Evolutionary conservation across 2,797 vertebrate genomes (phyloP), one percentile per base, ranked within the genome.

Genomic region (Harpagifer antarcticus): DNA sequence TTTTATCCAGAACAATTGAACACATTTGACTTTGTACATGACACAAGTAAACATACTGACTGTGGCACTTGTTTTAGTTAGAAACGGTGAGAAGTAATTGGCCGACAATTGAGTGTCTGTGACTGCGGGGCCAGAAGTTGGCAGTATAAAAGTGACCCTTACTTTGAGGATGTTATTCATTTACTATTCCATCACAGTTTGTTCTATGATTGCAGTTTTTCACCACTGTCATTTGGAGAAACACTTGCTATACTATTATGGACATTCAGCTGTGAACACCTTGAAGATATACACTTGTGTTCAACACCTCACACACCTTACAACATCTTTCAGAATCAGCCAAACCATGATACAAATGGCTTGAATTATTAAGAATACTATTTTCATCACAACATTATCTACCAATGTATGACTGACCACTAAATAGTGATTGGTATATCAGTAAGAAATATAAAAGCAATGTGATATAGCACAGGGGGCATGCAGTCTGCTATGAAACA

Each of bases 191-290:
- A 40, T 74, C 58, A 37, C 73, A 37, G 53, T 84, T 71, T 75
- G 57, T 57, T 64, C 83, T 57, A 20, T 19, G 31, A 74, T 53
- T 69, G 69, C 82, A 81, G 20, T 68, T n/a, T 54, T 76, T 54
- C 77, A 61, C 63, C 82, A 76, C 83, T 86, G 80, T 90, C 75
- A 80, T 83, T 81, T 60, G 43, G 60, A 75, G 72, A 78, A 52
- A 64, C 75, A 20, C 44, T 78, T 19, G 62, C 59, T 66, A 7
- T 81, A 60, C 50, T 72, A 76, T 90, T 89, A 86, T 68, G 69
- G 76, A 85, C 74, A 79, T 84, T 68, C 37, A 31, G 20, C 45
- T 50, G 31, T 43, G 56, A 65, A 60, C 65, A 70, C 68, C 71
- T 72, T 48, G 44, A 77, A 59, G 15, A 9, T 20, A 42, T 5